Evolutionary conservation across 2,888 invertebrate species (phyloP), one percentile per base, ranked within the genome.

Genomic region (Plagodis pulveraria): DNA sequence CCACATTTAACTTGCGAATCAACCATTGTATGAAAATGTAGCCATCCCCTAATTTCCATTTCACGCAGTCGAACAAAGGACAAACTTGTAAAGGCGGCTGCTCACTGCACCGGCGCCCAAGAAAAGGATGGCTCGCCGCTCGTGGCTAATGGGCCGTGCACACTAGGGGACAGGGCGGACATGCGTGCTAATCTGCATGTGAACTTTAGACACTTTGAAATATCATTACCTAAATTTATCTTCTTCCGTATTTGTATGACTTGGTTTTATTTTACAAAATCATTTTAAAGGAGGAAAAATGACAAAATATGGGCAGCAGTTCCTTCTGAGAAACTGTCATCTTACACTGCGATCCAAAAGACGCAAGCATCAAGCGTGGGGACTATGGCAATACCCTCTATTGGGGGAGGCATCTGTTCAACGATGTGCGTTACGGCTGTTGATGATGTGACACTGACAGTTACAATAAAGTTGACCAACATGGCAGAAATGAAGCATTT

Each of bases 81-180:
- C 63, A 49, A 49, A 22, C 32, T 53, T 59, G 55, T 63, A 52
- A 66, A 65, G 55, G 55, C 50, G 41, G 43, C 11, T 59, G 62
- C 63, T 69, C 63, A 64, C 64, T 62, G 59, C 64, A 56, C 66
- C 54, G 58, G 38, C 50, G 50, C 54, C 65, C 58, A 56, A 57
- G 64, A 63, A 68, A 65, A 70, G 67, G 59, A 58, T 62, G 58
- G 65, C 61, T 63, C 56, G 65, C 58, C 66, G 69, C 72, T 73
- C 55, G 65, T 49, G 65, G 58, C 73, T 75, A 80, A 80, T 76
- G 74, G 73, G 63, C 68, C 72, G 69, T 69, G 67, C 63, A 71
- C 52, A 55, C 50, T 55, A 50, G 53, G 44, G 56, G 47, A 50
- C 50, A 41, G 47, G 50, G 44, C 49, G 63, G 66, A 69, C 68